Evolutionary conservation across 2,797 vertebrate genomes (phyloP).

Genomic region (Triplophysa yarkandensis): DNA sequence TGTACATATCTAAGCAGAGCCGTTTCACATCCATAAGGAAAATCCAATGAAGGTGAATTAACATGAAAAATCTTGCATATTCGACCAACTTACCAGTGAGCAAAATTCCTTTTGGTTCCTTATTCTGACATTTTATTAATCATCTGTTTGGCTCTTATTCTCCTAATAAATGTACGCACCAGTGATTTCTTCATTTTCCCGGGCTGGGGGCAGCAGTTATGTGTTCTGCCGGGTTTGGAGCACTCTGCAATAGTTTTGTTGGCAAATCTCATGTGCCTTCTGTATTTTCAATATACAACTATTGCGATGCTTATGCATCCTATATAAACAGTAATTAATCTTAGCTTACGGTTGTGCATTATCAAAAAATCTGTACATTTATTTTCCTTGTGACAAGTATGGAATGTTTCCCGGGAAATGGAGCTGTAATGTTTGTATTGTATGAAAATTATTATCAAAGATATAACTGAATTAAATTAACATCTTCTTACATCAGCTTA

Average conservation of each 20-base stretch:
- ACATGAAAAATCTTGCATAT: conserved; percentile 18
- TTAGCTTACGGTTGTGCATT: neutral
- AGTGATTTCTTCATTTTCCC: conserved; percentile 59
- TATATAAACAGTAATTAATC: neutral
- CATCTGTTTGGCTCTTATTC: conserved; percentile 40
- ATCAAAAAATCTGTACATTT: neutral
- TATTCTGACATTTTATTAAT: conserved; percentile 29
- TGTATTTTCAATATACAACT: conserved; percentile 5
- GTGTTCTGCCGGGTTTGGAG: conserved; percentile 60
- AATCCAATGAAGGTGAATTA: neutral
- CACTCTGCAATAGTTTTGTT: neutral
- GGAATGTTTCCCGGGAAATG: neutral
- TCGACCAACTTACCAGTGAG: neutral
- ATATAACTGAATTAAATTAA: neutral
- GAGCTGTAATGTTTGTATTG: neutral
- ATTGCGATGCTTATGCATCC: neutral
- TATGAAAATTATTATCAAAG: neutral
- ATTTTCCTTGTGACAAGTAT: neutral
- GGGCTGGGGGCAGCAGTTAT: conserved; percentile 61
- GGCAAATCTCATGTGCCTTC: conserved; percentile 1
- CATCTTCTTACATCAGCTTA: neutral
- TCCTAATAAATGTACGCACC: conserved; percentile 59
- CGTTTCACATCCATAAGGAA: neutral
- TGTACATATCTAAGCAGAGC: conserved; percentile 21
- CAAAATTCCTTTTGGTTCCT: neutral